Conservation (phyloP, 2,797 vertebrate species). For the Lagodon rhomboides region DNA sequence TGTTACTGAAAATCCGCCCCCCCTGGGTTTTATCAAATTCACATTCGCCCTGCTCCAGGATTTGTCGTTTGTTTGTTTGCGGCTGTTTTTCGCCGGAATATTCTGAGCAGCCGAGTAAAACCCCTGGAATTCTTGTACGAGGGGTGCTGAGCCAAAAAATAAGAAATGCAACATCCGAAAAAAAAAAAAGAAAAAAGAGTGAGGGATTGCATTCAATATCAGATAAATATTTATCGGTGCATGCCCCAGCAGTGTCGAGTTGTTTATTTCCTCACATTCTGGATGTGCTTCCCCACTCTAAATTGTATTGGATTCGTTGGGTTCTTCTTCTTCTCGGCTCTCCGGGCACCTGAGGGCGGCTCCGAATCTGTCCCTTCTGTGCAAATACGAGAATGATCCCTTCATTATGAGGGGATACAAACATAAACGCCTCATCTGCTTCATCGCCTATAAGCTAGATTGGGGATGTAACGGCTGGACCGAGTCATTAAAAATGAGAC, state of each 20-base stretch:
- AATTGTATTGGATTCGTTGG: slow-evolving; percentile 30
- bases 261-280: slow-evolving; percentile 15
- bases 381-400: slow-evolving; percentile 56
- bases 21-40: slow-evolving; percentile 46
- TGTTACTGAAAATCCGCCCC: slow-evolving; percentile 48
- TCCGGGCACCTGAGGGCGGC: slow-evolving; percentile 26
- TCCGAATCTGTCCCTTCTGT: slow-evolving; percentile 35
- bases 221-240: slow-evolving; percentile 55
- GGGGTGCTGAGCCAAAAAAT: slow-evolving; percentile 25
- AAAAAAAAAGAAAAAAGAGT: slow-evolving; percentile 15
- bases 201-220: slow-evolving; percentile 16
- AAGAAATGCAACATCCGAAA: slow-evolving; percentile 49
- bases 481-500: slow-evolving; percentile 59
- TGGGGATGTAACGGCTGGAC: slow-evolving; percentile 53
- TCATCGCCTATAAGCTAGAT: slow-evolving; percentile 44
- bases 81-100: slow-evolving; percentile 36
- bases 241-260: slow-evolving; percentile 11
- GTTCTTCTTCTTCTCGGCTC: slow-evolving; percentile 8
- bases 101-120: slow-evolving; percentile 26
- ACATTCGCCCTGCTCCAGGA: slow-evolving; percentile 19
- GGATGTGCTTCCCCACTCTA: background rate
- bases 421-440: slow-evolving; percentile 61
- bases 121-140: slow-evolving; percentile 15
- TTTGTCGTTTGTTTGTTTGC: slow-evolving; percentile 35
- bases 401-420: slow-evolving; percentile 62